Evolutionary conservation across 2,888 invertebrate species (phyloP), one percentile per base, ranked within the genome.

Genomic region (Rhogogaster chlorosoma): DNA sequence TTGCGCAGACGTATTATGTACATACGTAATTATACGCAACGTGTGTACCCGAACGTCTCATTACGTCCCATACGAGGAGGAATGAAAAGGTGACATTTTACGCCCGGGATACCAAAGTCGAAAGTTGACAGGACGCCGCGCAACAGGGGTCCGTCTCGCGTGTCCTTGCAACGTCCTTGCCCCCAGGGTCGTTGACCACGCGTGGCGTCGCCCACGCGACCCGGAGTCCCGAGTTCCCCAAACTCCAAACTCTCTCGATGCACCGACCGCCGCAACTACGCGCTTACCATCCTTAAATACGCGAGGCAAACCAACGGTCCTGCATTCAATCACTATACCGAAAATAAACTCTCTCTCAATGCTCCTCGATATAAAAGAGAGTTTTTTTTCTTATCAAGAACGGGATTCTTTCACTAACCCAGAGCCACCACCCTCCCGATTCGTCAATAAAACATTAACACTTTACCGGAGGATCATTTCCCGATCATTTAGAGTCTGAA

Each of bases 121-220:
- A 10, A 10, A 45, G 73, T 73, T 73, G 77, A 77, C 77, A 73
- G 73, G 73, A 38, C 73, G 73, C 26, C n/a, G 73, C 73, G 22
- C 49, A 32, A 89, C 87, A 87, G 89, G 87, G 86, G 87, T 87
- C 87, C 86, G 70, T 82, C 26, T 71, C 29, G 89, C 89, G 89
- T 92, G 92, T 92, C 92, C 92, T 93, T 93, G 92, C 91, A 90
- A 89, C 93, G 93, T 92, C 92, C 93, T 93, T 93, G 93, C 92
- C 92, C 90, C 90, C 88, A 90, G 70, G 92, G 92, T 92, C 92
- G 89, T 91, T 91, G 91, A 92, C 92, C 92, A 90, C 87, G 85
- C 88, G 87, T 87, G 88, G 87, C 84, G 88, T 87, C 88, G 88
- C 90, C 90, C 89, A 90, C 89, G 89, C 89, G 89, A 90, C 86